Percentiles rank a stretch among this genome's conserved stretches.
phyloP scores from a whole-genome alignment of 1,140 invertebrate species.

The Scaptomyza hsui region DNA sequence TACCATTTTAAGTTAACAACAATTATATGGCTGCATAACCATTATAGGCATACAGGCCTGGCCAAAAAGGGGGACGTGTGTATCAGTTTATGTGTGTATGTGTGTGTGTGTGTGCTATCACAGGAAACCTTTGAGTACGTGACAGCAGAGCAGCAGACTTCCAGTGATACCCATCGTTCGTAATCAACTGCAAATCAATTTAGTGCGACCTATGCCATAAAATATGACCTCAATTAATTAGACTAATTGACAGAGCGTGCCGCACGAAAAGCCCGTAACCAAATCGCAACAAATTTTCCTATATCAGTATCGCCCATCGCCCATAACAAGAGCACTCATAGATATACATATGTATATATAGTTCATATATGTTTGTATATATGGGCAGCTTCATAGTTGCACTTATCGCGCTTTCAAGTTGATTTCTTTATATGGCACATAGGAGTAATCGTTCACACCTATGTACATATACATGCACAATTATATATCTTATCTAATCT shows the following conservation, averaged over 20 bases:
- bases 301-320: background rate
- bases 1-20: conserved; percentile 72
- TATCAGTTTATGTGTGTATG: background rate
- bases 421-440: conserved; percentile 53
- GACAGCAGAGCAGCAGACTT: conserved; percentile 15
- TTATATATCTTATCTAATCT: conserved; percentile 70
- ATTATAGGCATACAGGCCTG: conserved; percentile 52
- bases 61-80: conserved; percentile 1
- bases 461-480: background rate
- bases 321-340: background rate
- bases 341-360: background rate
- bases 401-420: conserved; percentile 67
- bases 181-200: conserved; percentile 64
- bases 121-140: conserved; percentile 68
- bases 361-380: conserved; percentile 5
- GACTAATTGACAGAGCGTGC: conserved; percentile 68
- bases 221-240: conserved; percentile 75
- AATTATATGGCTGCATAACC: conserved; percentile 70
- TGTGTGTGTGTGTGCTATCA: conserved; percentile 23
- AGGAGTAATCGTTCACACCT: conserved; percentile 24
- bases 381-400: conserved; percentile 50
- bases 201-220: conserved; percentile 56
- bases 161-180: background rate
- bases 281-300: conserved; percentile 22
- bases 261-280: conserved; percentile 10